A percentile compares a stretch with the other conserved stretches of the same genome.
Conservation (phyloP, 2,113 vertebrate genomes). For the Fregetta grallaria region DNA sequence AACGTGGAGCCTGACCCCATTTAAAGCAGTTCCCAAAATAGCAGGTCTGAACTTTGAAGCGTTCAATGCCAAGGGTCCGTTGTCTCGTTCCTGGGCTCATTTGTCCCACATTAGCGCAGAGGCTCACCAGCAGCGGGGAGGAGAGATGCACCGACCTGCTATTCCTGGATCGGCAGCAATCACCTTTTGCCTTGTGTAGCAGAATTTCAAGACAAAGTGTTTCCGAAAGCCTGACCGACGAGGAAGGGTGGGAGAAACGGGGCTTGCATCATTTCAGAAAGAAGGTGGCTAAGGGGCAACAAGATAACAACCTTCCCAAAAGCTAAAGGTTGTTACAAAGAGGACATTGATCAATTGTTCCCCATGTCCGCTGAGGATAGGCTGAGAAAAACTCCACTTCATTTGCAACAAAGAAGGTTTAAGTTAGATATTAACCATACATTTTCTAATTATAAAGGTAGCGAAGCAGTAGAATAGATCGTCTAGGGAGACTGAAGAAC, state of each 20-base stretch:
- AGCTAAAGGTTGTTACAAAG: constrained; percentile 37
- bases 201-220: neutral
- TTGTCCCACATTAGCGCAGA: neutral
- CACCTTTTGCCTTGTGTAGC: constrained; percentile 23
- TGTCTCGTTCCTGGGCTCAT: neutral
- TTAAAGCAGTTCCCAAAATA: neutral
- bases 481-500: constrained; percentile 50
- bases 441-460: constrained; percentile 65
- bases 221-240: constrained; percentile 14
- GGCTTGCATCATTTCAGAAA: neutral
- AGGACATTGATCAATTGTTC: constrained; percentile 59
- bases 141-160: neutral
- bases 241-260: neutral
- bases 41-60: neutral
- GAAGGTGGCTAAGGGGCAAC: neutral
- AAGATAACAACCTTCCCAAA: constrained; percentile 43
- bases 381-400: constrained; percentile 53
- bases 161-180: neutral
- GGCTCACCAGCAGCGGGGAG: neutral
- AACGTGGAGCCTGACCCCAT: neutral
- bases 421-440: constrained; percentile 63
- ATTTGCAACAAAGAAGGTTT: constrained; percentile 46
- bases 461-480: constrained; percentile 33
- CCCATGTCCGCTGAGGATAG: neutral
- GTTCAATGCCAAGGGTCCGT: neutral